Base-by-base conservation (phyloP, 1,140 invertebrate genomes). In the Pygmarrhopalites habei region DNA sequence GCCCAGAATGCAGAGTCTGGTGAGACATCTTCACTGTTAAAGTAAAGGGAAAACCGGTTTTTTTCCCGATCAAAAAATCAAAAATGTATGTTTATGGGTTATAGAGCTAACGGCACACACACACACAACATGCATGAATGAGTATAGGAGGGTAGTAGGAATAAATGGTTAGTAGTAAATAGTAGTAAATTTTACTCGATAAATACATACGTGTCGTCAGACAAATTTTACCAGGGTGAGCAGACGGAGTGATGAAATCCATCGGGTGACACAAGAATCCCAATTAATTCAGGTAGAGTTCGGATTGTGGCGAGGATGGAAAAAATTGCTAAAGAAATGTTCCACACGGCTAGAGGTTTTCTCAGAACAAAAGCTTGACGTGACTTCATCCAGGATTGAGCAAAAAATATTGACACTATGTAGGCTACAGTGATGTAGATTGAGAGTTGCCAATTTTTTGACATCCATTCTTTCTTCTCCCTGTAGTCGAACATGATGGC, bases 211-310 rank as follows among this genome's bases (percentile, higher is more conserved):
- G n/a, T n/a, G n/a, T n/a, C n/a, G n/a, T n/a, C n/a, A n/a, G n/a
- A n/a, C n/a, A 26, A 30, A 74, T 71, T 35, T 47, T 75, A 73
- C 55, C 78, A 75, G 5, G 76, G 71, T 35, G 76, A 76, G 66
- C 78, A 80, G 5, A 82, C 73, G 7, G 82, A 81, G 69, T 79
- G 76, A 46, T 81, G 74, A 57, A 82, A 77, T 17, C 81, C 78
- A 57, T 77, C 32, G 74, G 73, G n/a, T 76, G 60, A 14, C 21
- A 39, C 21, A n/a, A 68, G 51, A 25, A 65, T 68, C 12, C 26
- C 23, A 14, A 69, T 63, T 32, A 69, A 49, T 60, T 69, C 67
- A 1, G 67, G 67, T 4, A 69, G 58, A 14, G 67, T 69, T 15
- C 65, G 49, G 21, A 58, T 14, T 1, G 67, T 69, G 35, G 67